Conservation (phyloP, 2,888 invertebrate species). For the Ophioninae sp. region DNA sequence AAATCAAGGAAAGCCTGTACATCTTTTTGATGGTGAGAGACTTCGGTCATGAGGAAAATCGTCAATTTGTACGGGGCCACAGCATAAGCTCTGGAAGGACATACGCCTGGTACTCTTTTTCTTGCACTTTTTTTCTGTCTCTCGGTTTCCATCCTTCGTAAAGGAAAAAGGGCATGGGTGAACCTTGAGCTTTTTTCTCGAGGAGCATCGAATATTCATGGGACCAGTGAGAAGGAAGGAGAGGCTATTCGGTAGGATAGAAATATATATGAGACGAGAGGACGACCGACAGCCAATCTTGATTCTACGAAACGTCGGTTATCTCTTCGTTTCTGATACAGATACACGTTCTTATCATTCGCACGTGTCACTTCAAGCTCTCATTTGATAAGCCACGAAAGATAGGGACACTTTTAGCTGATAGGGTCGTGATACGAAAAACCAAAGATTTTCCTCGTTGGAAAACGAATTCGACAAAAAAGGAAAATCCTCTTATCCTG, state of each 20-base stretch:
- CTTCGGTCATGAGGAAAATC: conserved; percentile 51
- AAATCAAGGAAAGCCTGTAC: conserved; percentile 1
- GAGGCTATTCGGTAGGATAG: conserved; percentile 33
- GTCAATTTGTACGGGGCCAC: conserved; percentile 42
- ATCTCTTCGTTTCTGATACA: conserved; percentile 9
- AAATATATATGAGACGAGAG: conserved; percentile 32
- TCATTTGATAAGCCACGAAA: not conserved
- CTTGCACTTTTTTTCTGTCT: not conserved
- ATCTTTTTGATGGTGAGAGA: conserved; percentile 31
- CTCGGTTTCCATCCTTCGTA: not conserved
- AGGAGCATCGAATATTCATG: conserved; percentile 61
- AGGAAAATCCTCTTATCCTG: not conserved
- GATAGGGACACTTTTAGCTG: not conserved
- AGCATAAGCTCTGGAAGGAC: conserved; percentile 37
- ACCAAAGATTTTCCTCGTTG: not conserved
- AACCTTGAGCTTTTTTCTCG: conserved; percentile 51
- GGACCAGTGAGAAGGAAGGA: conserved; percentile 52
- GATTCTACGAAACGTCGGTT: conserved; percentile 36
- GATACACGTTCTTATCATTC: not conserved
- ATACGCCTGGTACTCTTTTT: not conserved
- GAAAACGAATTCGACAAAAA: not conserved
- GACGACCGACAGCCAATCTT: conserved; percentile 35
- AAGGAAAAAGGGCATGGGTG: conserved; percentile 15
- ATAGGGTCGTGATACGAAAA: not conserved
- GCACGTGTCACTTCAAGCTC: not conserved